Base-by-base conservation (phyloP, 2,888 invertebrate species). In the Toxonevra muliebris region DNA sequence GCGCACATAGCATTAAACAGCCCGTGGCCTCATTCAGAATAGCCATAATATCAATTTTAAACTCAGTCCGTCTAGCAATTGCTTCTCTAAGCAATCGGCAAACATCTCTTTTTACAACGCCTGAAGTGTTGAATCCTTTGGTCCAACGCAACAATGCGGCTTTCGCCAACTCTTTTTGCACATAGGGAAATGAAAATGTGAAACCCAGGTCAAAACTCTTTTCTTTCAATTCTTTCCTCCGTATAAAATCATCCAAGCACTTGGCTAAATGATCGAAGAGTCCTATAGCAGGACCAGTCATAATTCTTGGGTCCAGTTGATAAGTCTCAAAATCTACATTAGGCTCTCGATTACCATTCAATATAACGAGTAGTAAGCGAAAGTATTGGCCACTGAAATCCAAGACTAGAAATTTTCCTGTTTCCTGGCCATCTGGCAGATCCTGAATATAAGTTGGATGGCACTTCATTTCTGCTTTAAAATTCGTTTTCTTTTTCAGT, bases 341-440 rank as follows among this genome's bases (percentile, higher is more conserved):
- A 78, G 94, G 93, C 73, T 91, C 90, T 74, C 91, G 90, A 55
- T 89, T 91, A 61, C 91, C 90, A 1, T 74, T 74, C 77, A 97
- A 86, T 73, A 92, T 91, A 79, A 98, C 93, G 66, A 97, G 88
- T 66, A 98, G 87, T 1, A 98, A 96, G 73, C 98, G 90, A 87
- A 98, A 98, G 85, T 98, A 97, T 20, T 97, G 97, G 45, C 98
- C 98, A 57, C 98, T 98, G 80, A 98, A 89, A 87, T 98, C 98
- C 76, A 98, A 87, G 0, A 98, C 98, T 82, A 98, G 86, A 84
- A 94, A 97, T 87, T 95, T 93, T 65, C 98, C 97, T 59, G 89
- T 88, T 87, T 97, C 96, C 91, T 92, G 91, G 78, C 97, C 97
- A 85, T 94, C 92, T 2, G 97, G 97, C 71, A 98, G 88, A 84